Evolutionary conservation across 2,113 vertebrate species (phyloP).

Genomic region (Chinchilla lanigera): DNA sequence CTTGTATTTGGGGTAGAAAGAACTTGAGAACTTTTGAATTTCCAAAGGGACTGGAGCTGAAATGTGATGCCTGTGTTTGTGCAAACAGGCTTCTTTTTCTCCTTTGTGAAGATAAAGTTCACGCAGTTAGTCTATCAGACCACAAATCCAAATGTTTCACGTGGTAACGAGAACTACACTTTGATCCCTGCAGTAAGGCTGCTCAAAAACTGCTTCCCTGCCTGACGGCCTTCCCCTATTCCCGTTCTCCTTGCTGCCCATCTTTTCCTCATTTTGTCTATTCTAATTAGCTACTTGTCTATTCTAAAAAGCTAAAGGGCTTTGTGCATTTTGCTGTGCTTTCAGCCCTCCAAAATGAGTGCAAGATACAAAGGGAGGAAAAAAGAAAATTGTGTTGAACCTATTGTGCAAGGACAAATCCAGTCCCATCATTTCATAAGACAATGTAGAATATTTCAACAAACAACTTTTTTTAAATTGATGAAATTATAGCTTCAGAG

Average conservation of each 20-base stretch:
- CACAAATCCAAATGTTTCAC: constrained; percentile 70
- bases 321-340: not conserved
- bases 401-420: not conserved
- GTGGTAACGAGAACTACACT: constrained; percentile 60
- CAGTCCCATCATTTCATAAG: not conserved
- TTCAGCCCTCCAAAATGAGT: not conserved
- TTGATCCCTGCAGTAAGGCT: constrained; percentile 60
- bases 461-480: not conserved
- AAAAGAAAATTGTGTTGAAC: not conserved
- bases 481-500: not conserved
- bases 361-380: not conserved
- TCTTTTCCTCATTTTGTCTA: not conserved
- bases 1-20: constrained; percentile 79
- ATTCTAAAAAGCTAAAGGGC: not conserved
- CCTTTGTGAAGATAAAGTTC: constrained; percentile 80
- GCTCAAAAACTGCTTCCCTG: not conserved
- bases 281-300: not conserved
- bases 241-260: not conserved
- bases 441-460: not conserved
- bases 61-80: constrained; percentile 74
- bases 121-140: constrained; percentile 59
- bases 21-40: constrained; percentile 82
- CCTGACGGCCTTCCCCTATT: not conserved
- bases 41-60: constrained; percentile 78
- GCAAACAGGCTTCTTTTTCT: constrained; percentile 78